Evolutionary conservation across 2,888 invertebrate genomes (phyloP).

Genomic region (Pammene fasciana): DNA sequence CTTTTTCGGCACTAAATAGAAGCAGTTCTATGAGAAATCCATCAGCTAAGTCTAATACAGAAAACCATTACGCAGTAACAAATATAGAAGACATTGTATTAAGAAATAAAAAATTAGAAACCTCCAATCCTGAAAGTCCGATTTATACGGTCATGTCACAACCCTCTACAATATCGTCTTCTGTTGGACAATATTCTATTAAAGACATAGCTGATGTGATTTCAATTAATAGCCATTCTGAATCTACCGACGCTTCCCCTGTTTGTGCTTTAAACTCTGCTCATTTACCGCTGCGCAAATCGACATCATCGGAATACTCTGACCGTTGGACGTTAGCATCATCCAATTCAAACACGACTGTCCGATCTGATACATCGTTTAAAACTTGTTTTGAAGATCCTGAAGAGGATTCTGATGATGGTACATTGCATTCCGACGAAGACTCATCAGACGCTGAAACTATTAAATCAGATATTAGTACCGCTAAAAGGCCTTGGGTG

Average conservation of each 20-base stretch:
- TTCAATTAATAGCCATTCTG: conserved; percentile 64
- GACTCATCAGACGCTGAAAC: conserved; percentile 75
- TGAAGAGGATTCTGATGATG: conserved; percentile 68
- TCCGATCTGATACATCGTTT: conserved; percentile 72
- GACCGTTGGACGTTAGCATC: conserved; percentile 75
- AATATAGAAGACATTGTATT: conserved; percentile 62
- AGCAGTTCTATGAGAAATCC: conserved; percentile 64
- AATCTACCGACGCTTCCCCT: conserved; percentile 67
- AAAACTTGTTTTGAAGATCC: conserved; percentile 74
- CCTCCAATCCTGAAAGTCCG: conserved; percentile 49
- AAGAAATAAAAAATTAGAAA: conserved; percentile 54
- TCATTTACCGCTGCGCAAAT: conserved; percentile 68
- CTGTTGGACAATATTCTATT: conserved; percentile 70
- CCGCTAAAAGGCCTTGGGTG: conserved; percentile 74
- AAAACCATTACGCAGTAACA: conserved; percentile 71
- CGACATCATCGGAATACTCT: conserved; percentile 78
- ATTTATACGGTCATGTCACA: conserved; percentile 66
- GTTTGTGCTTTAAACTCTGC: conserved; percentile 69
- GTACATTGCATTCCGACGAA: conserved; percentile 73
- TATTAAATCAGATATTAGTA: conserved; percentile 71
- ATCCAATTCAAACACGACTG: conserved; percentile 73
- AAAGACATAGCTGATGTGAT: conserved; percentile 76
- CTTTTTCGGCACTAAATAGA: conserved; percentile 63
- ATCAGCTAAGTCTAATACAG: conserved; percentile 64
- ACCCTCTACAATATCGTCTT: conserved; percentile 64